A percentile compares a stretch with the other conserved stretches of the same genome.
phyloP scores from a whole-genome alignment of 2,113 vertebrate species.

The Peromyscus maniculatus region DNA sequence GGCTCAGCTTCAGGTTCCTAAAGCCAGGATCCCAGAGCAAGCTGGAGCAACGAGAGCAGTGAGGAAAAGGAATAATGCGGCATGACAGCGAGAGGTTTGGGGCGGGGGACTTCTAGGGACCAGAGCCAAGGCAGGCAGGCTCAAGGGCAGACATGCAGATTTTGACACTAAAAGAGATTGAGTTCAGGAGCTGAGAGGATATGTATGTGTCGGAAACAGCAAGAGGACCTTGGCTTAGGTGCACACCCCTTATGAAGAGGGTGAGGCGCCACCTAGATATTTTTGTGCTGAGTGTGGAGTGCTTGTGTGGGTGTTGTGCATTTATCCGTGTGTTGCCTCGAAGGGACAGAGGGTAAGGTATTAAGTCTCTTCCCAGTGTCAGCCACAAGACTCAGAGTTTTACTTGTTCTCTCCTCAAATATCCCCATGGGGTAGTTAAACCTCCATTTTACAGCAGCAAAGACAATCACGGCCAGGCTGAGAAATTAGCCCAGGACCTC shows the following conservation, averaged over 20 bases:
- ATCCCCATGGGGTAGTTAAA: slow-evolving; percentile 54
- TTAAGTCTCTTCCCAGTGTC: slow-evolving; percentile 57
- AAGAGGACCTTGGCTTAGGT: not conserved
- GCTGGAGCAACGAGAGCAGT: not conserved
- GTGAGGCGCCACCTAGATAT: slow-evolving; percentile 8
- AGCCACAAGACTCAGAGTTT: slow-evolving; percentile 66
- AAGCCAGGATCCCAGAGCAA: not conserved
- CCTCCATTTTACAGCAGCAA: slow-evolving; percentile 69
- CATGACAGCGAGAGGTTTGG: not conserved
- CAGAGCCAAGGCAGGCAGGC: not conserved
- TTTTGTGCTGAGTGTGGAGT: slow-evolving; percentile 11
- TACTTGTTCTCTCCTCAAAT: slow-evolving; percentile 71
- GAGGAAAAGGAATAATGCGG: not conserved
- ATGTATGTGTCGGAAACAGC: not conserved
- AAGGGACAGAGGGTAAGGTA: slow-evolving; percentile 54
- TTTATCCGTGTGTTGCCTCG: slow-evolving; percentile 47
- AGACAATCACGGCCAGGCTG: slow-evolving; percentile 39
- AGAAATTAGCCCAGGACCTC: slow-evolving; percentile 65
- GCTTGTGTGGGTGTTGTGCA: slow-evolving; percentile 40
- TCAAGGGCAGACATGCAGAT: slow-evolving; percentile 15
- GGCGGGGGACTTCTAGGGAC: not conserved
- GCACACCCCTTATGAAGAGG: not conserved
- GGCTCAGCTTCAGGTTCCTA: not conserved
- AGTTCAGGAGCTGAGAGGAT: slow-evolving; percentile 6
- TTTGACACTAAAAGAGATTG: not conserved